Percentiles rank a stretch among this genome's conserved stretches.
phyloP scores from a whole-genome alignment of 1,140 invertebrate genomes.

The Matsumurasca onukii region DNA sequence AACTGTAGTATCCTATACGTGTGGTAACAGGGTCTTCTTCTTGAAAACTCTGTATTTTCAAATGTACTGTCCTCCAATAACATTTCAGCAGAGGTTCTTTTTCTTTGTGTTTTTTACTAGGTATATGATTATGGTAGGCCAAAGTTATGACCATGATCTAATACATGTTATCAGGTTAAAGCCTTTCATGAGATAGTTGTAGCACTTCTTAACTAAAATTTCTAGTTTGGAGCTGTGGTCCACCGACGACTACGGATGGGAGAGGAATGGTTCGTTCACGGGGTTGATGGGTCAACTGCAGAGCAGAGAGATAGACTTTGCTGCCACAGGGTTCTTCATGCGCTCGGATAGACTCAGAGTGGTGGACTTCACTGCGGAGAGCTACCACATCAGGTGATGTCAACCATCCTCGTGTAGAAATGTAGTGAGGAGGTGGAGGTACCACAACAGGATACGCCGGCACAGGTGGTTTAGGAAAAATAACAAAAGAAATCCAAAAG shows the following conservation, averaged over 20 bases:
- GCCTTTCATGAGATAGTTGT: background rate
- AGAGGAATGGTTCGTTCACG: constrained; percentile 55
- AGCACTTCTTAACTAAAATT: background rate
- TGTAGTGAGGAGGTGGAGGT: too few species aligned
- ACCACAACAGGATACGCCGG: too few species aligned
- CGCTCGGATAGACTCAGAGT: constrained; percentile 52
- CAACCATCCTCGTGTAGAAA: too few species aligned
- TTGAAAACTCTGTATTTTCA: too few species aligned
- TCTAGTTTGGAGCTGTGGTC: constrained; percentile 52
- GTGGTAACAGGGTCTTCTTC: too few species aligned
- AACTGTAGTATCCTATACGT: too few species aligned
- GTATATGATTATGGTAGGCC: too few species aligned
- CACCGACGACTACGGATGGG: constrained; percentile 55
- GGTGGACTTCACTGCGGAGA: constrained; percentile 54
- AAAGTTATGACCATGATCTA: constrained; percentile 4
- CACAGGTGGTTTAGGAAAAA: too few species aligned
- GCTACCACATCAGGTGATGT: constrained; percentile 51
- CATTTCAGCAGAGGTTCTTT: too few species aligned
- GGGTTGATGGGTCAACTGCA: constrained; percentile 56
- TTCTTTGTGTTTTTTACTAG: too few species aligned
- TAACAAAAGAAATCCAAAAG: too few species aligned
- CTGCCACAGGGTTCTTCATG: constrained; percentile 55
- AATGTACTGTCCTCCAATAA: too few species aligned
- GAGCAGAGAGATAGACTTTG: constrained; percentile 53
- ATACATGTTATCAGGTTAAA: constrained; percentile 5